Evolutionary conservation across 2,888 invertebrate species (phyloP).

Genomic region (Heliconius ethilla): DNA sequence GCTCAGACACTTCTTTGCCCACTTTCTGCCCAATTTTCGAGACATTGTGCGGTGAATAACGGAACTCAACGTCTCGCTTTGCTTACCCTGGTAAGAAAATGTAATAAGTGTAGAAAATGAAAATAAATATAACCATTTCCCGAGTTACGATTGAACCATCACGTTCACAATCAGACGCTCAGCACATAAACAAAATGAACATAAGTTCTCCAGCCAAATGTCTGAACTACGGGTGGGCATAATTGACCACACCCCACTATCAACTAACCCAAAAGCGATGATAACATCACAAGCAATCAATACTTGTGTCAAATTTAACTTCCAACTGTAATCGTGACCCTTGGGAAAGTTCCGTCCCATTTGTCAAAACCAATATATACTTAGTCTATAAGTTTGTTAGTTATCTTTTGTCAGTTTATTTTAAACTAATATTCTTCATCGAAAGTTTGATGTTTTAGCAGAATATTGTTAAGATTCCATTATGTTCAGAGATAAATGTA

Average conservation of each 20-base stretch:
- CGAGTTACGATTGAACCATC: too few relatives aligned
- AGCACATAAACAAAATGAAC: background rate
- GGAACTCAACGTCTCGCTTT: too few relatives aligned
- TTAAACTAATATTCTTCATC: conserved; percentile 6
- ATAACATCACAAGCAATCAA: conserved; percentile 30
- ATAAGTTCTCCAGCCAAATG: background rate
- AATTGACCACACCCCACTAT: conserved; percentile 19
- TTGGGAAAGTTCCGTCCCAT: conserved; percentile 23
- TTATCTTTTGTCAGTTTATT: conserved; percentile 9
- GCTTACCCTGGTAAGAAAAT: too few relatives aligned
- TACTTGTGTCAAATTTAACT: conserved; percentile 33
- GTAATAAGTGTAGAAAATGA: too few relatives aligned
- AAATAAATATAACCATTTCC: too few relatives aligned
- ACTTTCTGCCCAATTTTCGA: too few relatives aligned
- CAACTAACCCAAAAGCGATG: conserved; percentile 17
- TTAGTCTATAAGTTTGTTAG: conserved; percentile 7
- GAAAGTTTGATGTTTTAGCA: background rate
- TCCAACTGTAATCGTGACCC: conserved; percentile 28
- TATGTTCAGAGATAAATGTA: too few relatives aligned
- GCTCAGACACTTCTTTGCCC: too few relatives aligned
- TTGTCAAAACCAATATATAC: conserved; percentile 27
- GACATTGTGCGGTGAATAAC: too few relatives aligned
- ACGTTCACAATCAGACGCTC: too few relatives aligned
- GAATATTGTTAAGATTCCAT: too few relatives aligned
- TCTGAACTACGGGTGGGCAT: background rate